Evolutionary conservation across 2,888 invertebrate genomes (phyloP), one percentile per base, ranked within the genome.

Genomic region (Drosophila cognata): DNA sequence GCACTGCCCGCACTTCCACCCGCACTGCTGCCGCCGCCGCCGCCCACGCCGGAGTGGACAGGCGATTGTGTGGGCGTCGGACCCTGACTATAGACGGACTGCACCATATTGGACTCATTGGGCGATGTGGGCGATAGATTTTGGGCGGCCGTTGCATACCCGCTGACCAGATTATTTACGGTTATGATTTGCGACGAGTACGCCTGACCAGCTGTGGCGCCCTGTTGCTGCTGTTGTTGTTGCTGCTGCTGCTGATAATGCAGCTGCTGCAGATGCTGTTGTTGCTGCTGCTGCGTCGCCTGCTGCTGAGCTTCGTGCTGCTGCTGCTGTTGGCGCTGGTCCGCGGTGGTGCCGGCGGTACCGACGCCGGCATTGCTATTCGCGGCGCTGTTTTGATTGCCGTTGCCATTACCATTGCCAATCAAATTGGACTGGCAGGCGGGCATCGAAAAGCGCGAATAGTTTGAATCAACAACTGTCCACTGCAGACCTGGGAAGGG

Each of bases 401-500:
- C 88, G 31, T 57, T 56, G 70, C 83, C 87, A 65, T 83, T 91
- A 81, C 92, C 93, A 89, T 84, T 93, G 90, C 93, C 94, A 92
- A 93, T 93, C 85, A 93, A 89, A 91, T 92, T 93, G 79, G 94
- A 93, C 92, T 95, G 95, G 93, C 95, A 94, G 93, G 96, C 95
- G 91, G 95, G 94, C 93, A 94, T 94, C 92, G 95, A 94, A 94
- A 96, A 96, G 93, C 96, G 95, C 92, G 96, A 95, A 94, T 96
- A 96, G 92, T 95, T 95, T 94, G 96, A 95, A 94, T 97, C 96
- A 95, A 96, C 95, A 94, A 96, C 95, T 94, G 96, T 96, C 97
- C 97, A 97, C 94, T 96, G 96, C 94, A 96, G 95, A 95, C 96
- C 96, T 96, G 95, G 95, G 95, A 95, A 94, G 94, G 94, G 95